These are phyloP conservation scores for Avahi laniger DNA, from an alignment of 2,797 vertebrate species.

Conservation along the genomic window DNA sequence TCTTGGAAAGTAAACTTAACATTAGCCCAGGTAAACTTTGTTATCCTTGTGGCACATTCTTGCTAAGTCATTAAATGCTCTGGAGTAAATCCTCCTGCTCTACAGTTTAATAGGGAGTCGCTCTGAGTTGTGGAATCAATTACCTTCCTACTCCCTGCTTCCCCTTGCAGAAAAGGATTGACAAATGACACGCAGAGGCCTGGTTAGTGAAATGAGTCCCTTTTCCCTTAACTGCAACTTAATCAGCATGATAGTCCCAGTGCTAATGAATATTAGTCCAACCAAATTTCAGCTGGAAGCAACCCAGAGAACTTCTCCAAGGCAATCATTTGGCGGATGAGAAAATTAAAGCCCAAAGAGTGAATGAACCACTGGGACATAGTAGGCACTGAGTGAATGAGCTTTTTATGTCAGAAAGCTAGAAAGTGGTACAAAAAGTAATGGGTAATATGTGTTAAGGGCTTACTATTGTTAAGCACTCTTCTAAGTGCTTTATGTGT, in stretches of 20 bases:
- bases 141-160: constrained; percentile 8
- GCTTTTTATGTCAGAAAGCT: background rate
- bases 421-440: background rate
- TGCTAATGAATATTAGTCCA: constrained; percentile 63
- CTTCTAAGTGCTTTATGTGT: background rate
- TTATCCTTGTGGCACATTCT: constrained; percentile 34
- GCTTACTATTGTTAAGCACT: background rate
- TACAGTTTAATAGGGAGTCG: constrained; percentile 49
- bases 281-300: constrained; percentile 35
- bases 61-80: constrained; percentile 58
- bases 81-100: constrained; percentile 50
- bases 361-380: background rate
- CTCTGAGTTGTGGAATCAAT: constrained; percentile 60
- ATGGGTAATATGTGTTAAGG: background rate
- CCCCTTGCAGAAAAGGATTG: constrained; percentile 41
- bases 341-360: constrained; percentile 44
- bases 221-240: constrained; percentile 63
- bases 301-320: constrained; percentile 40
- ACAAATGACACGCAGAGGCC: constrained; percentile 61
- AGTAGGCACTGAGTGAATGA: background rate
- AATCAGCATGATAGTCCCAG: constrained; percentile 61
- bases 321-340: constrained; percentile 44
- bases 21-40: constrained; percentile 24
- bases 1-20: background rate
- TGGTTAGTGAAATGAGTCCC: constrained; percentile 64